Conservation (phyloP, 2,113 vertebrate species). For the Dicrurus megarhynchus region DNA sequence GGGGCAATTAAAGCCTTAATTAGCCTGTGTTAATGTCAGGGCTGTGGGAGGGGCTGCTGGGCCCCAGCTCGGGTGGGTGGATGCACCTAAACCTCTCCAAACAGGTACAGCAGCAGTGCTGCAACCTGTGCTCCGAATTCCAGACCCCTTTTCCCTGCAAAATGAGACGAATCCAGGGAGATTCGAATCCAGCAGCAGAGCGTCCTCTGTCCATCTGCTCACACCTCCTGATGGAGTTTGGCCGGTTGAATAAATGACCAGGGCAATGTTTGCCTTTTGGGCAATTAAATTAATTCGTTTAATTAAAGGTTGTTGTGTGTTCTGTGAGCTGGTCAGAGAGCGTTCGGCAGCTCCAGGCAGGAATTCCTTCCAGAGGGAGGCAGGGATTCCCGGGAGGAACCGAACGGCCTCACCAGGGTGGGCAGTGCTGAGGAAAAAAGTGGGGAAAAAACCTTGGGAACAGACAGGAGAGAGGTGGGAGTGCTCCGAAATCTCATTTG, state of each 20-base stretch:
- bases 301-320: neutral
- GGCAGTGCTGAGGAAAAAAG: neutral
- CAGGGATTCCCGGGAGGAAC: neutral
- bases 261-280: neutral
- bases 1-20: neutral
- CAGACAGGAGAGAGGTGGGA: neutral
- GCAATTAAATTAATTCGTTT: too few relatives aligned
- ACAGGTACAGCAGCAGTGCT: neutral
- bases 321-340: neutral
- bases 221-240: neutral
- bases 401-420: too few relatives aligned
- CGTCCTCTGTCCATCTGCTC: neutral
- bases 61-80: accelerated
- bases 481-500: too few relatives aligned
- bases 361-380: neutral
- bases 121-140: neutral
- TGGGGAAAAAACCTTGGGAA: neutral
- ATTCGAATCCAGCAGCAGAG: neutral
- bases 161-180: neutral
- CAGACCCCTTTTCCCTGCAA: neutral
- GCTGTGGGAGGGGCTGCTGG: neutral
- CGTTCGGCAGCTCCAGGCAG: neutral
- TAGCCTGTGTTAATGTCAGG: neutral
- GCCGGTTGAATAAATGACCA: neutral
- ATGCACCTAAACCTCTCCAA: neutral